Percentiles rank a stretch among this genome's conserved stretches.
Conservation (phyloP, 1,140 invertebrate species). For the Temnothorax nylanderi region DNA sequence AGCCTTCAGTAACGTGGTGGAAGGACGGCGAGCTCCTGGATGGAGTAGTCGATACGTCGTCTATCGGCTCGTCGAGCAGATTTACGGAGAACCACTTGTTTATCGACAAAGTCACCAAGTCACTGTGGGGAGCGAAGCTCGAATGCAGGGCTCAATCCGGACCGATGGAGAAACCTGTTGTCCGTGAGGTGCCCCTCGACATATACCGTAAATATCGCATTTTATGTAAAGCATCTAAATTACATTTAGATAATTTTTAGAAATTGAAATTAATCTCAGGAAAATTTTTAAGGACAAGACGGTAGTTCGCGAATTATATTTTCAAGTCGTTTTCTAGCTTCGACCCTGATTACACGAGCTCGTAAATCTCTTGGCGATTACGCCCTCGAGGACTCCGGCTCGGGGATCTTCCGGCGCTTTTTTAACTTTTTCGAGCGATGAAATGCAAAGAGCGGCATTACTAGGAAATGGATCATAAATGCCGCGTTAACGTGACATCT, state of each 20-base stretch:
- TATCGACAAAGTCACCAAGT: slow-evolving; percentile 87
- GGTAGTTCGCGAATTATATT: background rate
- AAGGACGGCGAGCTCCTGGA: slow-evolving; percentile 90
- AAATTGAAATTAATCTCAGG: background rate
- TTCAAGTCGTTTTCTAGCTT: background rate
- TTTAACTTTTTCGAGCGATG: slow-evolving; percentile 26
- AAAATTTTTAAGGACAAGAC: background rate
- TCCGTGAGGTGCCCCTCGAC: slow-evolving; percentile 88
- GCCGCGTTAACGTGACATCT: slow-evolving; percentile 62
- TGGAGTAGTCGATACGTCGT: slow-evolving; percentile 87
- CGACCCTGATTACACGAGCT: background rate
- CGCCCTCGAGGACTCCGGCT: background rate
- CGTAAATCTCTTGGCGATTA: slow-evolving; percentile 33
- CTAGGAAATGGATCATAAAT: slow-evolving; percentile 18
- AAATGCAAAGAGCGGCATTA: slow-evolving; percentile 32
- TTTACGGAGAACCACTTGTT: slow-evolving; percentile 90
- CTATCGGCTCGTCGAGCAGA: slow-evolving; percentile 84
- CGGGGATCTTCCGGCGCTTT: slow-evolving; percentile 1
- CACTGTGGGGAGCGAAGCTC: slow-evolving; percentile 88
- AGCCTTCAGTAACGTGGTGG: slow-evolving; percentile 93
- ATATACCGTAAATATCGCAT: slow-evolving; percentile 88
- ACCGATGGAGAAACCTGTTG: slow-evolving; percentile 85
- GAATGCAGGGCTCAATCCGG: slow-evolving; percentile 91
- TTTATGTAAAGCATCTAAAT: background rate
- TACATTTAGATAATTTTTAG: background rate